phyloP scores from a whole-genome alignment of 2,888 invertebrate genomes.

The Lasioglossum malachurum region DNA sequence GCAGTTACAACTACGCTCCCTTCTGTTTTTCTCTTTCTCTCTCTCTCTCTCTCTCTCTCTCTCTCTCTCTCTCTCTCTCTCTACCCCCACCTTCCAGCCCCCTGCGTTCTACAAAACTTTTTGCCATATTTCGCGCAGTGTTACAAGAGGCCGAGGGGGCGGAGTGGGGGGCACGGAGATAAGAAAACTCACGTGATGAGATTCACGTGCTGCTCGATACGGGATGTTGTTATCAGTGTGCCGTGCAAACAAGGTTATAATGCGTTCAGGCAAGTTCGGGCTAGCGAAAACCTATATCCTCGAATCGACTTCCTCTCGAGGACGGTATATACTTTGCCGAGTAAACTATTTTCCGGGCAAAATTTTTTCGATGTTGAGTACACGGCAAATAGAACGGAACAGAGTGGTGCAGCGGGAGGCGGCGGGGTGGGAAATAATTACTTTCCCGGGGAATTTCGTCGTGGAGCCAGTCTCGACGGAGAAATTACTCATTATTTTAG shows the following conservation, averaged over 20 bases:
- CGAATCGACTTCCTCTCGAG: constrained; percentile 20
- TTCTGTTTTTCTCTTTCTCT: too few relatives aligned
- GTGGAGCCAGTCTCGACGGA: background rate
- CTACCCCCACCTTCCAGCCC: too few relatives aligned
- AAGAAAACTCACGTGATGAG: constrained; percentile 24
- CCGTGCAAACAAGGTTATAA: constrained; percentile 47
- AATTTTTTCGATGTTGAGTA: constrained; percentile 1
- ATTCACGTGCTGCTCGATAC: constrained; percentile 35
- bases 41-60: too few relatives aligned
- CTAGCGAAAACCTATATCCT: constrained; percentile 25
- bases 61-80: background rate
- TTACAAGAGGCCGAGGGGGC: background rate
- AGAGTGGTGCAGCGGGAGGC: background rate
- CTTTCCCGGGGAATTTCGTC: background rate
- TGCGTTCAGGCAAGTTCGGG: constrained; percentile 34
- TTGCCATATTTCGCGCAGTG: background rate
- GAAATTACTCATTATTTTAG: constrained; percentile 18
- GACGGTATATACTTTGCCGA: constrained; percentile 20
- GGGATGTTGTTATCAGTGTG: constrained; percentile 24
- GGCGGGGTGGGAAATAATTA: background rate
- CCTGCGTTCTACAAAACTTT: background rate
- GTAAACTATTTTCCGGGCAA: constrained; percentile 19
- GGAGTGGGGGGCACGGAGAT: background rate
- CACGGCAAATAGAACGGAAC: constrained; percentile 9
- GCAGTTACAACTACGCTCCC: background rate